phyloP scores from a whole-genome alignment of 2,113 vertebrate species.

The Steatornis caripensis region DNA sequence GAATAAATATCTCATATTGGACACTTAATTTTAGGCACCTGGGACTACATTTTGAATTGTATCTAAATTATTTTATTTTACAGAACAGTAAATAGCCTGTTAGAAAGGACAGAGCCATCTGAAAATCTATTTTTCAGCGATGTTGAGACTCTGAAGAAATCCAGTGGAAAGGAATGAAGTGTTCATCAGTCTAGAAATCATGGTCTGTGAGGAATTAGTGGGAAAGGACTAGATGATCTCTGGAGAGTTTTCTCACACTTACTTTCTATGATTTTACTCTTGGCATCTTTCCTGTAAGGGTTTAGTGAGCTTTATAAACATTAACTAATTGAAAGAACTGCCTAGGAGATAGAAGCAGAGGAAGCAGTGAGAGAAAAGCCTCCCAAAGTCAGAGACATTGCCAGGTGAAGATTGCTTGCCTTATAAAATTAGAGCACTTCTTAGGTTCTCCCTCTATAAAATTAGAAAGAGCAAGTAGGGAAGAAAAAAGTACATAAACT shows the following conservation, averaged over 20 bases:
- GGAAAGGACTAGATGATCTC: background rate
- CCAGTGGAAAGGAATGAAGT: background rate
- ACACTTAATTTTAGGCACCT: background rate
- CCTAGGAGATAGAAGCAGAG: background rate
- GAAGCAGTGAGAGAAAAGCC: background rate
- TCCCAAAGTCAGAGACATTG: background rate
- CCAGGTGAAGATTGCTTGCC: background rate
- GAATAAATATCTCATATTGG: background rate
- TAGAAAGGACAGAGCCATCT: background rate
- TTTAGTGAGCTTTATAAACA: background rate
- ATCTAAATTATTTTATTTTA: background rate
- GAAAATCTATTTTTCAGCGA: background rate
- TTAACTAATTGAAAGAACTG: background rate
- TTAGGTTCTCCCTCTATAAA: background rate
- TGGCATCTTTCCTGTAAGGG: background rate
- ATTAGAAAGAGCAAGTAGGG: background rate
- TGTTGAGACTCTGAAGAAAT: background rate
- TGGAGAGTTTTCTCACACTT: background rate
- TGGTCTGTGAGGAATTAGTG: background rate
- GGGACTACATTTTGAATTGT: background rate
- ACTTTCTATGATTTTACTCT: background rate
- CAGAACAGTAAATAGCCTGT: background rate
- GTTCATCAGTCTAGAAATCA: background rate
- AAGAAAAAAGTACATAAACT: background rate
- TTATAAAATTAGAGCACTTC: background rate